A percentile compares a stretch with the other conserved stretches of the same genome.
Evolutionary conservation across 2,113 vertebrate species (phyloP).

Genomic region (Rynchops niger): DNA sequence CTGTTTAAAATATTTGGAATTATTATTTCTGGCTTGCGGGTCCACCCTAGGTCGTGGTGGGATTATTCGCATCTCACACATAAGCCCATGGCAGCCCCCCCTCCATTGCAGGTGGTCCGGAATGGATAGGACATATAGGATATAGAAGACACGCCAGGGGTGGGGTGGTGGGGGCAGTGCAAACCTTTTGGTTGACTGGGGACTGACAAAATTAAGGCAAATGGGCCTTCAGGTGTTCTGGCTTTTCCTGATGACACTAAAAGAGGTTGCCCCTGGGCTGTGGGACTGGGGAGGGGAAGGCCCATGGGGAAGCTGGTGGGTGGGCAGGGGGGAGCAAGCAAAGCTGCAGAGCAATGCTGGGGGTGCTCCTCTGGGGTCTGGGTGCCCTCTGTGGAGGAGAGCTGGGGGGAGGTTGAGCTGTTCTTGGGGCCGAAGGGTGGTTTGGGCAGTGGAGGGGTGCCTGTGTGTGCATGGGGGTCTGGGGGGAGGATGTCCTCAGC

Average conservation of each 20-base stretch:
- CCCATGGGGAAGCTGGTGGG: neutral
- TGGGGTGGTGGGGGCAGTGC: fast-evolving
- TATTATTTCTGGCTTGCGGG: neutral
- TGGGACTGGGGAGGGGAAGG: neutral
- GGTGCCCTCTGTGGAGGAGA: neutral
- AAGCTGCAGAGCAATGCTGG: neutral
- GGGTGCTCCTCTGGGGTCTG: neutral
- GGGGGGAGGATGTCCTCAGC: neutral
- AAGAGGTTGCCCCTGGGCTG: neutral
- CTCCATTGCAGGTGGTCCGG: neutral
- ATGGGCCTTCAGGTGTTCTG: neutral
- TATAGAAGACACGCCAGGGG: neutral
- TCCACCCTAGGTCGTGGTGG: neutral
- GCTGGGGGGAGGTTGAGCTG: fast-evolving
- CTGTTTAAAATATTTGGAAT: slow-evolving; percentile 63
- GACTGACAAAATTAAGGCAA: neutral
- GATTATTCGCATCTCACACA: neutral
- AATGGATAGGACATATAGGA: neutral
- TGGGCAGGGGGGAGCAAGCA: neutral
- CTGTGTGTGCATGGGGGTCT: fast-evolving
- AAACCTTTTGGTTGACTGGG: neutral
- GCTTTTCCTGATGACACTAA: neutral
- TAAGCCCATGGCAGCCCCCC: neutral
- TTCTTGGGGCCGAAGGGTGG: fast-evolving
- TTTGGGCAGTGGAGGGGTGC: neutral